Conservation (phyloP, 2,797 vertebrate species). For the Sebastes itinus region DNA sequence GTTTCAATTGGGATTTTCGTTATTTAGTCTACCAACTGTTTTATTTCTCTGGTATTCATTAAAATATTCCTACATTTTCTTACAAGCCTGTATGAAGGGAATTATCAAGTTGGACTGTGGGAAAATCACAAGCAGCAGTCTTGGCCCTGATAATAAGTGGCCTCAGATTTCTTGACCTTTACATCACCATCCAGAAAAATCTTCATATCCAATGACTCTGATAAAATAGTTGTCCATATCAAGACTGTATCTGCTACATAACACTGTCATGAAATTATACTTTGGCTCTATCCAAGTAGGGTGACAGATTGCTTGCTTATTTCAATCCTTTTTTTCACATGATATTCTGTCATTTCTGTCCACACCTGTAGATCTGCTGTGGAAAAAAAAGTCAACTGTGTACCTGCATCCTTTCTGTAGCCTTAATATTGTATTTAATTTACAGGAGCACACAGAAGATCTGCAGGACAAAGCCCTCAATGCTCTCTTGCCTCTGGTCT, state of each 20-base stretch:
- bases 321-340: neutral
- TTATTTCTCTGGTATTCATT: neutral
- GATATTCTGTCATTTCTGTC: neutral
- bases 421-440: neutral
- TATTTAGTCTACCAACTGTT: neutral
- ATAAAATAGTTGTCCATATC: neutral
- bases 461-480: conserved; percentile 71
- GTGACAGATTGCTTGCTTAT: neutral
- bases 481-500: conserved; percentile 84
- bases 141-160: neutral
- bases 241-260: neutral
- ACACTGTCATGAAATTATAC: neutral
- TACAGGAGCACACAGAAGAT: conserved; percentile 78
- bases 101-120: neutral
- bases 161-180: neutral
- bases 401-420: neutral
- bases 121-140: neutral
- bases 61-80: neutral
- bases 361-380: neutral
- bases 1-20: neutral
- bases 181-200: neutral
- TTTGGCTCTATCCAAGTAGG: neutral
- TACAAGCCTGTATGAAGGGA: neutral
- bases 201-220: neutral
- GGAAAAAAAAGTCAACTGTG: neutral